These are phyloP conservation scores for Steromphala cineraria DNA, from an alignment of 2,888 invertebrate species.

Conservation along the genomic window DNA sequence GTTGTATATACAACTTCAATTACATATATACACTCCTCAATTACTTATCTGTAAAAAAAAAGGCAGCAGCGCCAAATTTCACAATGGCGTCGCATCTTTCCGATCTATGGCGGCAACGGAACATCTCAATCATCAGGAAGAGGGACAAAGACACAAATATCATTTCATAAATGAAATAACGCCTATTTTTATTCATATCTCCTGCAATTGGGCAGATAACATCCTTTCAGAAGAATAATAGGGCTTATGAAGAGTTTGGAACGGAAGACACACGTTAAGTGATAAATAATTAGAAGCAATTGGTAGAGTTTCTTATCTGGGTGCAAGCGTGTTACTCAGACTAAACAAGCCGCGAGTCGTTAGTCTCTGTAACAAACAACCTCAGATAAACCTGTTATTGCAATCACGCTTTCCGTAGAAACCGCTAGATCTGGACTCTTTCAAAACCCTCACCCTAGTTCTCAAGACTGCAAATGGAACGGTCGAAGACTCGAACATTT, in stretches of 20 bases:
- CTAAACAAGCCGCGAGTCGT: conserved; percentile 14
- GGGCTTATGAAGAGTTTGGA: conserved; percentile 1
- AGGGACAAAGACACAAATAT: not conserved
- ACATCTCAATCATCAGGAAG: not conserved
- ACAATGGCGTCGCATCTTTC: conserved; percentile 6
- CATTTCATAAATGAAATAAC: conserved; percentile 9
- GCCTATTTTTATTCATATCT: not conserved
- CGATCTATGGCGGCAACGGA: not conserved
- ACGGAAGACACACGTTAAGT: conserved; percentile 1
- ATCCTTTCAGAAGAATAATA: conserved; percentile 12
- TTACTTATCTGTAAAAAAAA: conserved; percentile 11
- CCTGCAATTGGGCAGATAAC: conserved; percentile 6
- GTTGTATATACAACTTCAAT: conserved; percentile 11
- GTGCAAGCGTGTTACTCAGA: conserved; percentile 15
- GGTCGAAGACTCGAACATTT: not conserved
- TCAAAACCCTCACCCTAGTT: not conserved
- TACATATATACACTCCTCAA: not conserved
- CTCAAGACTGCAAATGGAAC: not conserved
- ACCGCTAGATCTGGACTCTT: not conserved
- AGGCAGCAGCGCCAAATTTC: not conserved
- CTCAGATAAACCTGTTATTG: conserved; percentile 17
- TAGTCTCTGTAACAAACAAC: conserved; percentile 1
- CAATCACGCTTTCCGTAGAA: not conserved
- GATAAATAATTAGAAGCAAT: conserved; percentile 11
- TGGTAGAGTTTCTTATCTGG: not conserved